These are phyloP conservation scores for Aphaenogaster ashmeadi DNA, from an alignment of 1,140 invertebrate species.

Conservation along the genomic window DNA sequence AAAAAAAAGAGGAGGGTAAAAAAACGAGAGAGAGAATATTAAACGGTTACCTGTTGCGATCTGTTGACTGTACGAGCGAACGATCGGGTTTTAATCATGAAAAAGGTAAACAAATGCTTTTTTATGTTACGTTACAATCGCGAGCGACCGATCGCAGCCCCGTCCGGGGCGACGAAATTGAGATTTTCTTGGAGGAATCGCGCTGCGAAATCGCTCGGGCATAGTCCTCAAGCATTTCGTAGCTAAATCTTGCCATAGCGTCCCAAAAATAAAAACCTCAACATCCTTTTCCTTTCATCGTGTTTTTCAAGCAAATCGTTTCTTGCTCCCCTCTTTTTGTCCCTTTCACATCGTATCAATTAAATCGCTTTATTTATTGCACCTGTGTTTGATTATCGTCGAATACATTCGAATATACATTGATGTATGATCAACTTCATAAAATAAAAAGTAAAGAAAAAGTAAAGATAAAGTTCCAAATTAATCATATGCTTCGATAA, in stretches of 20 bases:
- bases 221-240: not conserved
- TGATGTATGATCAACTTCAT: not conserved
- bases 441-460: not conserved
- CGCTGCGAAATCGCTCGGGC: not conserved
- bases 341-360: not conserved
- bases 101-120: slow-evolving; percentile 50
- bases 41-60: slow-evolving; percentile 65
- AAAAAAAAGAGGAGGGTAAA: slow-evolving; percentile 28
- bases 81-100: slow-evolving; percentile 62
- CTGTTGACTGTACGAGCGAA: slow-evolving; percentile 56
- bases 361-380: slow-evolving; percentile 32
- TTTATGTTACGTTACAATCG: slow-evolving; percentile 39
- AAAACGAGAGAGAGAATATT: slow-evolving; percentile 55
- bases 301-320: not conserved
- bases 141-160: not conserved
- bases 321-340: not conserved
- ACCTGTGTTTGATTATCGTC: not conserved
- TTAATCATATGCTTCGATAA: not conserved
- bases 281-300: not conserved
- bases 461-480: not conserved
- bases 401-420: not conserved
- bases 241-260: not conserved
- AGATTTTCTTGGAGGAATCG: not conserved
- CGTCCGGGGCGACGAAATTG: not conserved
- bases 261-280: not conserved